phyloP scores from a whole-genome alignment of 2,888 invertebrate species.

The Synergus gifuensis region DNA sequence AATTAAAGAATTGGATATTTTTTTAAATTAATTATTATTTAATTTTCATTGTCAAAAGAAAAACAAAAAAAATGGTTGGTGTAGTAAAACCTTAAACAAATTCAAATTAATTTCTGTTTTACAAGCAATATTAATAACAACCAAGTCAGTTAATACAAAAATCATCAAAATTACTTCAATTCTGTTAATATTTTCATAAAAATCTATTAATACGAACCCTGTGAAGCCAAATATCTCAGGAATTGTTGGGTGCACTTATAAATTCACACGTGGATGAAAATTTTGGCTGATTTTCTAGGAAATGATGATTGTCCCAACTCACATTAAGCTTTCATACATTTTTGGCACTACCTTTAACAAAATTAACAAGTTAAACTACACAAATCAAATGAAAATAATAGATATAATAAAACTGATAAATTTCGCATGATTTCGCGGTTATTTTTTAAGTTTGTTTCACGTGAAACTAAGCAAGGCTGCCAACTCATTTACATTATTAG shows the following conservation, averaged over 20 bases:
- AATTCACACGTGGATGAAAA: background rate
- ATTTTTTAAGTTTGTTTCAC: background rate
- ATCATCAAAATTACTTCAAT: no score
- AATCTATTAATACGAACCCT: background rate
- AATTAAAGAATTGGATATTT: no score
- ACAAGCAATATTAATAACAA: background rate
- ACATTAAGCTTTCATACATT: background rate
- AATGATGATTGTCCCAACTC: background rate
- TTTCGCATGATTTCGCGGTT: background rate
- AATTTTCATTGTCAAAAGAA: no score
- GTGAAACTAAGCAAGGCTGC: background rate
- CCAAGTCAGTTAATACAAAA: background rate
- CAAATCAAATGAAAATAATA: background rate
- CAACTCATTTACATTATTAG: no score
- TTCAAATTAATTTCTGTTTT: background rate
- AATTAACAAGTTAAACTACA: background rate
- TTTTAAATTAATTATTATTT: no score
- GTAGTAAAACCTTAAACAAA: background rate
- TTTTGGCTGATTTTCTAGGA: background rate
- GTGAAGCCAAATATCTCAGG: background rate
- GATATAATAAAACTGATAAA: background rate
- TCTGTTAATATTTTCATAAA: background rate
- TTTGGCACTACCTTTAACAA: background rate
- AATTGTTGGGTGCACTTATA: background rate
- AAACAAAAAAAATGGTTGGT: no score